These are phyloP conservation scores for Aplocera efformata DNA, from an alignment of 2,888 invertebrate species.

Conservation along the genomic window DNA sequence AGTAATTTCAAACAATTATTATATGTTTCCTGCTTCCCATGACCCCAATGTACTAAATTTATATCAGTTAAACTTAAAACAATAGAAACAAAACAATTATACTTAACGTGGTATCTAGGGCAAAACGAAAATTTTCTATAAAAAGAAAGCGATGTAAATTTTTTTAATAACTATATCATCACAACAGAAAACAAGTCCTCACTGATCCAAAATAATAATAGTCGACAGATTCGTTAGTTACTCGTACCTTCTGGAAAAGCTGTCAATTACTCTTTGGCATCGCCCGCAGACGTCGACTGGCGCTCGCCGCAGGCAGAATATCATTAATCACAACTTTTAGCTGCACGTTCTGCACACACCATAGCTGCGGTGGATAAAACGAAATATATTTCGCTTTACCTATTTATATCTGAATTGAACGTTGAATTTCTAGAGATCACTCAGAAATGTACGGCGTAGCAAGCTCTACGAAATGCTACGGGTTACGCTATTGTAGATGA, in stretches of 20 bases:
- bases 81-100: too few relatives aligned
- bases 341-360: slow-evolving; percentile 63
- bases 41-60: too few relatives aligned
- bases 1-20: too few relatives aligned
- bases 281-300: slow-evolving; percentile 62
- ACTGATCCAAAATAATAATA: too few relatives aligned
- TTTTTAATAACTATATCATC: too few relatives aligned
- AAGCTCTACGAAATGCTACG: slow-evolving; percentile 17
- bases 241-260: slow-evolving; percentile 5
- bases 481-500: not conserved
- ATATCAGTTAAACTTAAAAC: too few relatives aligned
- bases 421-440: not conserved
- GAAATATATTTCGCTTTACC: slow-evolving; percentile 26
- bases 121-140: too few relatives aligned
- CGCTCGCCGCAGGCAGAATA: slow-evolving; percentile 61
- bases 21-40: too few relatives aligned
- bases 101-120: too few relatives aligned
- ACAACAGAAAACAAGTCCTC: too few relatives aligned
- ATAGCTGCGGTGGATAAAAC: slow-evolving; percentile 27
- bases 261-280: slow-evolving; percentile 28
- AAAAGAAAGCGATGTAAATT: too few relatives aligned
- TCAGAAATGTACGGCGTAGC: slow-evolving; percentile 11
- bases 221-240: not conserved
- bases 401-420: slow-evolving; percentile 8
- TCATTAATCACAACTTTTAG: slow-evolving; percentile 75